Evolutionary conservation across 92 coral and sea anemone genomes (phyloP).

Genomic region (Heteractis magnifica): DNA sequence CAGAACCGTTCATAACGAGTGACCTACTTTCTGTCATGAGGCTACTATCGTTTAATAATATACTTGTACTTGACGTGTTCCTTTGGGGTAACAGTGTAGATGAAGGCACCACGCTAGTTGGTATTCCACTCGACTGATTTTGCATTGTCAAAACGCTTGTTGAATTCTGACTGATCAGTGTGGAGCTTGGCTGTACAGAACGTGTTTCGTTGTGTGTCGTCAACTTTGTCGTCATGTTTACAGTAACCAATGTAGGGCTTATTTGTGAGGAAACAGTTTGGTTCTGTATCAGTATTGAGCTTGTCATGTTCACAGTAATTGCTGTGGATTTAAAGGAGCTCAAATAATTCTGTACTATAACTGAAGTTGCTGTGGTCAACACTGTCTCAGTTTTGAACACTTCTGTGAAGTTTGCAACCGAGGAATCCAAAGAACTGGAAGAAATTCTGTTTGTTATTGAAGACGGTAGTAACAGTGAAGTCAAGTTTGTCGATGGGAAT

Average conservation of each 20-base stretch:
- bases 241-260: neutral
- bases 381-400: constrained; percentile 1
- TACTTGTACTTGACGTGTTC: neutral
- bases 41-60: neutral
- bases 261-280: neutral
- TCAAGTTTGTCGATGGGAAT: neutral
- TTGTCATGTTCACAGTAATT: neutral
- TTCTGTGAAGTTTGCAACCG: constrained; percentile 9
- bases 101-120: neutral
- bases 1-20: neutral
- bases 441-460: neutral
- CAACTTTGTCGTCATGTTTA: neutral
- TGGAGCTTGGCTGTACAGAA: constrained; percentile 3
- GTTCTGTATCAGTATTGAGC: neutral
- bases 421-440: neutral
- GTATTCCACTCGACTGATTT: neutral
- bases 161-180: neutral
- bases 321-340: neutral
- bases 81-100: neutral
- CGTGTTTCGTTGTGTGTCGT: neutral
- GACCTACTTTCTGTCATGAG: neutral
- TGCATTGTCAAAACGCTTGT: neutral
- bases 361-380: constrained; percentile 1
- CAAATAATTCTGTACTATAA: neutral
- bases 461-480: neutral